Evolutionary conservation across 2,888 invertebrate species (phyloP), one percentile per base, ranked within the genome.

Genomic region (Lissonota sp.): DNA sequence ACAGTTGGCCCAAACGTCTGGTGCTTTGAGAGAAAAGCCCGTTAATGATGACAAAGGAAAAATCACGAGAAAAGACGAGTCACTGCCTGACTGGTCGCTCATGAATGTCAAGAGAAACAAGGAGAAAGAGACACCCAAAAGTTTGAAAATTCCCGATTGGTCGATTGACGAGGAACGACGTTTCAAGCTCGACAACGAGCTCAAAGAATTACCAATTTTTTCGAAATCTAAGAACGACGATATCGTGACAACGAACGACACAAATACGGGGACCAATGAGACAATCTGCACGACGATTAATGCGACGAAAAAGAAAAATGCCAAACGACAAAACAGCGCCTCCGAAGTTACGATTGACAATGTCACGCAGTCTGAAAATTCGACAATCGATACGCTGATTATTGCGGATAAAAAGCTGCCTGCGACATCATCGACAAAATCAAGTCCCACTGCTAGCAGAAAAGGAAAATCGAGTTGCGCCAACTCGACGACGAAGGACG

Each of bases 1-100:
- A 67, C 94, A 94, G n/a, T 63, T 92, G 14, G 88, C 91, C 6
- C 88, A 90, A 82, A 93, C 93, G 60, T 44, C 66, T 6, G 14
- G 62, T 4, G 42, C 69, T 10, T 51, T 73, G 62, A 84, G 81
- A 57, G 86, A 84, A 0, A 86, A 85, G 92, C 83, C 86, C 0
- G 86, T 83, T 16, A 71, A 39, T 62, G 73, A 85, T 14, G 88
- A 84, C 42, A 86, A 76, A 6, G 14, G 75, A 0, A 88, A 84
- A 62, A 62, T 64, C 0, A 66, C 74, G 5, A 88, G 87, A 58
- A 91, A 90, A 5, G 91, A 91, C 0, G 89, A 90, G 3, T 44
- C 83, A 4, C 85, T 86, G 53, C 88, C 90, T 0, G 91, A 91
- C 42, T 91, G 90, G 90, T 79, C 81, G n/a, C 71, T 90, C 49